phyloP scores from a whole-genome alignment of 2,113 vertebrate species.

The Gambusia affinis region DNA sequence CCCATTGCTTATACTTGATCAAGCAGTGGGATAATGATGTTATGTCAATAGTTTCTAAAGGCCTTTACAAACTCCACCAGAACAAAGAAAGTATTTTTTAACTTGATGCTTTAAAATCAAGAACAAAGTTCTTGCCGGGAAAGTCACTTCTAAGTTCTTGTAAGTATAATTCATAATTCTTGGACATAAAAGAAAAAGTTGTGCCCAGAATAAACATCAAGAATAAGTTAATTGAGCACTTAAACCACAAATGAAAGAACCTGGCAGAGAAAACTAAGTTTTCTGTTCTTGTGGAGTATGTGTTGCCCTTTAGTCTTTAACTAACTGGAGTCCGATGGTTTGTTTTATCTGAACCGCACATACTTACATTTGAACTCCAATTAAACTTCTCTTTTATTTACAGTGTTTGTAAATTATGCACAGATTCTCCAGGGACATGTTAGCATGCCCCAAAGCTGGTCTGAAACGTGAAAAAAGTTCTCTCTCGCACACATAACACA shows the following conservation, averaged over 20 bases:
- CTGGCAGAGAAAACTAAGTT: too few species aligned
- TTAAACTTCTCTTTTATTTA: conserved; percentile 13
- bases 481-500: conserved; percentile 1
- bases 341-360: neutral
- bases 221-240: too few species aligned
- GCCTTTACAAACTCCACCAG: neutral
- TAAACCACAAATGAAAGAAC: too few species aligned
- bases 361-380: neutral
- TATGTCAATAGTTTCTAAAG: conserved; percentile 10
- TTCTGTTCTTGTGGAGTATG: too few species aligned
- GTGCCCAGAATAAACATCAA: too few species aligned
- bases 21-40: conserved; percentile 1
- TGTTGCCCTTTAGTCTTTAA: too few species aligned
- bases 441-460: conserved; percentile 12
- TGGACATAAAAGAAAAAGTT: too few species aligned
- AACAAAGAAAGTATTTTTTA: too few species aligned
- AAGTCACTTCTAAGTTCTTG: too few species aligned
- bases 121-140: too few species aligned
- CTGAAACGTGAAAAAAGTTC: conserved; percentile 8
- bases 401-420: neutral
- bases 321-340: neutral
- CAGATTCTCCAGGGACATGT: conserved; percentile 9
- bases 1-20: neutral
- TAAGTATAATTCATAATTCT: too few species aligned
- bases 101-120: too few species aligned